Evolutionary conservation across 2,888 invertebrate species (phyloP), one percentile per base, ranked within the genome.

Genomic region (Hymenopus coronatus): DNA sequence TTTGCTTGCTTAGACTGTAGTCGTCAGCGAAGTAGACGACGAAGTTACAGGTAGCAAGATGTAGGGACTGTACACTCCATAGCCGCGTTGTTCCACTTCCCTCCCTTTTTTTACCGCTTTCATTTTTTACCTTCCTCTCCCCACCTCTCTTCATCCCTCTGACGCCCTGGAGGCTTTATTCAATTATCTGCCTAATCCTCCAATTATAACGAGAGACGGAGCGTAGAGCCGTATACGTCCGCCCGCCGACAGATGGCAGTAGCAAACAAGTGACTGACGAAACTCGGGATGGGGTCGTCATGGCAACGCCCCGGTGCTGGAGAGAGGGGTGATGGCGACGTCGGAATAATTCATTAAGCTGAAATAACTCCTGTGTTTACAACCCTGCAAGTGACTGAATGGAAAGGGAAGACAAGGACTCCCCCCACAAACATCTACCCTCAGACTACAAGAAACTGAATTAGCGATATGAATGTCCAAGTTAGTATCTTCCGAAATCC

Each of bases 121-220:
- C 83, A 28, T 28, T 30, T 83, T 30, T 83, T 83, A 28, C 82
- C 84, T 30, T 83, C 87, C 87, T 87, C 87, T 83, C 84, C 28
- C 82, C 46, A 27, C 46, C 83, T 54, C 40, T 82, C 83, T 54
- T 30, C 87, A 46, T 70, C 54, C 54, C 54, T 70, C 40, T 84
- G 88, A 88, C 88, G 84, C 85, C 70, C 86, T 82, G 93, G 92
- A 94, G 92, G 92, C 92, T 92, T 93, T 92, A 95, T 95, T 95
- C 95, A 95, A 95, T 95, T 95, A 95, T 95, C 95, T 95, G 93
- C 94, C 94, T 95, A 95, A 95, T 95, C 95, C 95, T 94, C 94
- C 95, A 95, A 95, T 95, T 95, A 95, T 94, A 94, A 92, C 87
- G 87, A 86, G 70, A 85, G 40, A 28, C 33, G 85, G 25, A 25